Base-by-base conservation (phyloP, 2,113 vertebrate genomes). In the Delphinus delphis region DNA sequence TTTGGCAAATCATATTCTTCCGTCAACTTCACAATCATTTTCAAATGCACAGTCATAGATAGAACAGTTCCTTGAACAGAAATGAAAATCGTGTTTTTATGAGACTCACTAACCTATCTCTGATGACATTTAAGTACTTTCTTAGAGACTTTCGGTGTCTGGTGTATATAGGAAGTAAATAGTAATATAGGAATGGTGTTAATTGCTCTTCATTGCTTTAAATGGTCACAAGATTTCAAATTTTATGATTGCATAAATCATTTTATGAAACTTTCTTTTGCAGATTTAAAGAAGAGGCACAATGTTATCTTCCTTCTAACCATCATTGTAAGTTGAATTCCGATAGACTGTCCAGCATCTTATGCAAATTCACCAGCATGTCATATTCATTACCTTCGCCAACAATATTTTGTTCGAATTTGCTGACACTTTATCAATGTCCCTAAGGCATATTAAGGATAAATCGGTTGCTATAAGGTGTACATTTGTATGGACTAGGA, bases 171-270 rank as follows among this genome's bases (percentile, higher is more conserved):
- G 31, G 18, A 88, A 90, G 8, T 38, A 88, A 93, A 73, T 21
- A 90, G 25, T 58, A 89, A 95, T 53, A 74, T 62, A 62, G 38
- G 58, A 76, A 95, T 41, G 36, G 23, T 23, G 15, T 38, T 86
- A 70, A 97, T 60, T 91, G 13, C 15, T 82, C 44, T 74, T 96
- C 9, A 60, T 83, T 91, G 3, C 38, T 97, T 93, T 47, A 96
- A 92, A 90, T 71, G 33, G 84, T 77, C 44, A 90, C 17, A 89
- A 68, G 47, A 92, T 89, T 95, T 93, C 26, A 93, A 58, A 90
- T 90, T 95, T 87, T 94, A 84, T 81, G 55, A 95, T 44, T 74
- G 62, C 25, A 76, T 63, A 81, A 70, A 47, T 92, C 18, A 63
- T 38, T 82, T 95, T 62, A 21, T 79, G 92, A 77, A 8, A 31